Evolutionary conservation across 2,113 vertebrate species (phyloP), one percentile per base, ranked within the genome.

Genomic region (Parus major): DNA sequence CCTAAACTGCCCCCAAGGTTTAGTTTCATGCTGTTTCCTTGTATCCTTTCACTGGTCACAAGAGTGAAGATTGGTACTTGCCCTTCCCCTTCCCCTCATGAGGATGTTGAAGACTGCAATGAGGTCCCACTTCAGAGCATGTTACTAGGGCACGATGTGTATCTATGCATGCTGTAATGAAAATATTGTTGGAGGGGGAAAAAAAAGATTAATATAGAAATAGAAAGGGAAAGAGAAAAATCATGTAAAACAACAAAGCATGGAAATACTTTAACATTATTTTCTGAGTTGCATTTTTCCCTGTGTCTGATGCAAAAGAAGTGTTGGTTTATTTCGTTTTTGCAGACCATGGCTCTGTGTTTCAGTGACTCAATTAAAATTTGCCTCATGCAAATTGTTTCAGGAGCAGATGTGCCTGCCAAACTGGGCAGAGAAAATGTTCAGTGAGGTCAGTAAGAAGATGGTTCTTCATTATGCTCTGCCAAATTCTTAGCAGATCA

Each of bases 381-480:
- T 90, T 91, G 78, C 80, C 56, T 95, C 73, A 94, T 97, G 88
- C 61, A 95, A 79, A 92, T 96, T 92, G 31, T 92, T 94, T 53
- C n/a, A 86, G 84, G 66, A 96, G 85, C 95, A 96, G 89, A 95
- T 96, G 92, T 84, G 93, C 87, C 84, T 96, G 89, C 92, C 85
- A 92, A 91, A 78, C 93, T 93, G 85, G 93, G 90, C 77, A 95
- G 90, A 88, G 82, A 86, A 93, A 94, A 90, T 82, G 88, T 90
- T 52, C 82, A 90, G 60, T 5, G 57, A 96, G 95, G 93, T 96
- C 94, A 96, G 80, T 88, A 83, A 81, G 90, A 95, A 86, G 85
- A 91, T 86, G 69, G 57, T 85, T 93, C 72, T 78, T 90, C 59
- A 85, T 95, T 92, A 86, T 82, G 22, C 27, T 82, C 61, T 93